These are phyloP conservation scores for Embiotoca jacksoni DNA, from an alignment of 2,113 vertebrate genomes.

Conservation along the genomic window DNA sequence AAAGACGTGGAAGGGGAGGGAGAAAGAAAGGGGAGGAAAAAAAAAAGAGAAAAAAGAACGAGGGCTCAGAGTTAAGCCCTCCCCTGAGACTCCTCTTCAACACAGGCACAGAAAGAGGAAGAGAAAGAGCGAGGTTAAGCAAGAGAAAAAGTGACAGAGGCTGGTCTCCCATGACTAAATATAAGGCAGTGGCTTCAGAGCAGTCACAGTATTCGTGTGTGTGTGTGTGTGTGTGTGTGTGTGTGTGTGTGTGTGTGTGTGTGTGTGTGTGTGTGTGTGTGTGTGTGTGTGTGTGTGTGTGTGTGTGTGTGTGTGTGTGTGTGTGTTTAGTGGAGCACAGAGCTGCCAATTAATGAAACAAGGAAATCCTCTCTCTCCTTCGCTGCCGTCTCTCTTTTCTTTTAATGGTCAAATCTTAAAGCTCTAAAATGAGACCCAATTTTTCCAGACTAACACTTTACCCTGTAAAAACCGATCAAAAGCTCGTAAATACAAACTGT, in stretches of 20 bases:
- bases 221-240: slow-evolving; percentile 20
- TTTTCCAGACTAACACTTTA: slow-evolving; percentile 3
- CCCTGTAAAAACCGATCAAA: slow-evolving; percentile 10
- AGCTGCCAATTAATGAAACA: slow-evolving; percentile 69
- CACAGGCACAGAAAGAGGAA: slow-evolving; percentile 58
- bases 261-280: slow-evolving; percentile 14
- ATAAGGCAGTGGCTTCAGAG: slow-evolving; percentile 63
- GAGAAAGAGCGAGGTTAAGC: slow-evolving; percentile 63
- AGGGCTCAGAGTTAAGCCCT: slow-evolving; percentile 74
- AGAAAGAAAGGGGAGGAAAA: slow-evolving; percentile 12
- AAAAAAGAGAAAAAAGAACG: slow-evolving; percentile 30
- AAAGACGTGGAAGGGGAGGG: slow-evolving; percentile 41
- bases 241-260: neutral
- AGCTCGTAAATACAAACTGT: neutral
- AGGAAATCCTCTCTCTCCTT: slow-evolving; percentile 45
- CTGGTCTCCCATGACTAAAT: slow-evolving; percentile 72
- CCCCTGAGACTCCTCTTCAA: slow-evolving; percentile 74
- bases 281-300: neutral
- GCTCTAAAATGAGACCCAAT: slow-evolving; percentile 5
- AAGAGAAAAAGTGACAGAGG: slow-evolving; percentile 72
- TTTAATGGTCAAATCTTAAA: slow-evolving; percentile 41
- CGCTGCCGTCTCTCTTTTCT: slow-evolving; percentile 27
- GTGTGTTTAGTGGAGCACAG: slow-evolving; percentile 52
- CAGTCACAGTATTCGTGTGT: slow-evolving; percentile 38
- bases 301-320: slow-evolving; percentile 17